These are phyloP conservation scores for Argyresthia albistria DNA, from an alignment of 2,888 invertebrate genomes.

Conservation along the genomic window DNA sequence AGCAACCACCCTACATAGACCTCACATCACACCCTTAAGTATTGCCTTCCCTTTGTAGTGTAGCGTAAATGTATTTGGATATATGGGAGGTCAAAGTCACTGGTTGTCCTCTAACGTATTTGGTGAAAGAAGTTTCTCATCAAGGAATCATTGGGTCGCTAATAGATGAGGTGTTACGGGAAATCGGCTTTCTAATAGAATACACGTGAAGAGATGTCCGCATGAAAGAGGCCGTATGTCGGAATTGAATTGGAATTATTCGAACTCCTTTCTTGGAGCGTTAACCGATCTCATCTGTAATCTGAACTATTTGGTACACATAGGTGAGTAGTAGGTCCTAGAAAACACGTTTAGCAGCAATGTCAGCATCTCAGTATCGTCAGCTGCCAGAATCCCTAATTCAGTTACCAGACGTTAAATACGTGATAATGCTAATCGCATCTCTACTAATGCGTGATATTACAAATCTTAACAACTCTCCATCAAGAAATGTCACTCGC, in stretches of 20 bases:
- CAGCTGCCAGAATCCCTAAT: too few species aligned
- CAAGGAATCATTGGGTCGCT: background rate
- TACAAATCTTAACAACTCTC: too few species aligned
- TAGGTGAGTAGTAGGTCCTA: too few species aligned
- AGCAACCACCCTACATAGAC: background rate
- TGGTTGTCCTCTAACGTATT: background rate
- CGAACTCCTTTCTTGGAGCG: background rate
- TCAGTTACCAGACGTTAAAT: too few species aligned
- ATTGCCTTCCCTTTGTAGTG: background rate
- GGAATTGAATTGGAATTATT: background rate
- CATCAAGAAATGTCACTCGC: too few species aligned
- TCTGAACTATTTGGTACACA: background rate
- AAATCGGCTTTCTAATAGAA: too few species aligned
- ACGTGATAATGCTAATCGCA: too few species aligned
- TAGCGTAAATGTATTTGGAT: background rate
- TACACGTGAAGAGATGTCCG: too few species aligned
- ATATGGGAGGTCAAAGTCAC: background rate
- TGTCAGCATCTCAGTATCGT: too few species aligned
- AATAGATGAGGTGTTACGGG: background rate
- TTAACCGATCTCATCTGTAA: background rate
- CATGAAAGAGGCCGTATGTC: background rate
- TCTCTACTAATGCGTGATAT: too few species aligned
- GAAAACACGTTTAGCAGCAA: too few species aligned
- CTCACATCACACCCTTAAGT: background rate
- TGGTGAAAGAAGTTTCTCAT: background rate